Evolutionary conservation across 2,888 invertebrate species (phyloP).

Genomic region (Malthinus seriepunctatus): DNA sequence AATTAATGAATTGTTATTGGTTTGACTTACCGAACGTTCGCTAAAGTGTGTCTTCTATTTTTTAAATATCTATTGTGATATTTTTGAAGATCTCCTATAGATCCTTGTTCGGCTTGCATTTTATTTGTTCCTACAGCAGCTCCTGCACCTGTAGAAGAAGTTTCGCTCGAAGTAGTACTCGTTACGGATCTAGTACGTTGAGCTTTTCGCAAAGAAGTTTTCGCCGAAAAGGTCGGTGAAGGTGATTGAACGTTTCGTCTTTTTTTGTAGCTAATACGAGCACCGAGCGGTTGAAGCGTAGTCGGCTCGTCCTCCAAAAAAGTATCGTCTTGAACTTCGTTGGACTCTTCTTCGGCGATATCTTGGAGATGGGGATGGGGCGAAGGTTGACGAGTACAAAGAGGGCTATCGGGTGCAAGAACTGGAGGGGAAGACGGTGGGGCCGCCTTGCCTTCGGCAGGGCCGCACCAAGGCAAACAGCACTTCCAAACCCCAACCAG

Average conservation of each 20-base stretch:
- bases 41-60: constrained; percentile 85
- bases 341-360: constrained; percentile 82
- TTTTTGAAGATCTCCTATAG: constrained; percentile 87
- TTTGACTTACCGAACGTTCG: constrained; percentile 84
- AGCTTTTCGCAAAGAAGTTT: constrained; percentile 59
- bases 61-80: constrained; percentile 85
- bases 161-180: constrained; percentile 49
- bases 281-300: constrained; percentile 54
- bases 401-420: constrained; percentile 62
- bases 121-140: constrained; percentile 58
- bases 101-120: constrained; percentile 93
- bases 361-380: constrained; percentile 72
- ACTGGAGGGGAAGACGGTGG: constrained; percentile 40
- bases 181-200: constrained; percentile 50
- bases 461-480: constrained; percentile 83
- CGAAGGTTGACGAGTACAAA: constrained; percentile 68
- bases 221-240: constrained; percentile 64
- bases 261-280: constrained; percentile 47
- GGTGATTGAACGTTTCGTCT: constrained; percentile 59
- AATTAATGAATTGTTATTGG: neutral
- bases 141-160: constrained; percentile 43
- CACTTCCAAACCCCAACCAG: constrained; percentile 81
- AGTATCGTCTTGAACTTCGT: constrained; percentile 60
- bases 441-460: constrained; percentile 59
- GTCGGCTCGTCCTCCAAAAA: constrained; percentile 59